Conservation (phyloP, 2,797 vertebrate genomes). For the Paedocypris micromegethes region DNA sequence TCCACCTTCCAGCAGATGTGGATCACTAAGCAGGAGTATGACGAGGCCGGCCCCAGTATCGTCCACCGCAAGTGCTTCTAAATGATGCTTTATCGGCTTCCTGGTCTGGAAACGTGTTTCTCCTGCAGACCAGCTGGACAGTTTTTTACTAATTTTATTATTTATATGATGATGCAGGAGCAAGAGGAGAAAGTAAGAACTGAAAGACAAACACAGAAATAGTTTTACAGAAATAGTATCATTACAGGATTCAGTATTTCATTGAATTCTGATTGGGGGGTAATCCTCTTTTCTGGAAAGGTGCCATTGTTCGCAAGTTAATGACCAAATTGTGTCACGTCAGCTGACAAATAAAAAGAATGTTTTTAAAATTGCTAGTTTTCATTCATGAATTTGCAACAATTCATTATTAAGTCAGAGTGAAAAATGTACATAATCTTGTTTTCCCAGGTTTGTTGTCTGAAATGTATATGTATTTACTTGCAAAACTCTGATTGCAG, state of each 20-base stretch:
- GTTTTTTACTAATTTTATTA: constrained; percentile 11
- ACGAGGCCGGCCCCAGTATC: constrained; percentile 90
- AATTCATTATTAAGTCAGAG: no score
- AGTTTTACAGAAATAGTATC: constrained; percentile 58
- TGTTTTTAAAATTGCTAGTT: constrained; percentile 34
- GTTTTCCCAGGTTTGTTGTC: no score
- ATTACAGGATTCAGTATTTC: constrained; percentile 49
- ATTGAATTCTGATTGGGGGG: constrained; percentile 1
- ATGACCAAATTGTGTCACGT: constrained; percentile 10
- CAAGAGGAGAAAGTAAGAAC: constrained; percentile 1
- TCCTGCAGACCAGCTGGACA: constrained; percentile 35
- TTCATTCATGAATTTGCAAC: constrained; percentile 6
- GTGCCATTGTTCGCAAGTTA: constrained; percentile 6
- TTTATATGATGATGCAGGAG: neutral
- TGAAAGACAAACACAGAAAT: constrained; percentile 22
- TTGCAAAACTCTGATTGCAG: no score
- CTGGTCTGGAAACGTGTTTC: constrained; percentile 35
- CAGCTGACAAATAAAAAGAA: constrained; percentile 20
- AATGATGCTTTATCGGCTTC: constrained; percentile 31
- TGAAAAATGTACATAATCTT: no score
- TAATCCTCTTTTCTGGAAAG: neutral
- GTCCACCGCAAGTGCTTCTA: constrained; percentile 98
- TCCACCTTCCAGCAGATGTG: constrained; percentile 99
- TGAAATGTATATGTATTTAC: no score
- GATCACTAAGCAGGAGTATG: constrained; percentile 98